Evolutionary conservation across 37 sponge, comb jelly and placozoan genomes (phyloP).

Genomic region (Bolinopsis microptera): DNA sequence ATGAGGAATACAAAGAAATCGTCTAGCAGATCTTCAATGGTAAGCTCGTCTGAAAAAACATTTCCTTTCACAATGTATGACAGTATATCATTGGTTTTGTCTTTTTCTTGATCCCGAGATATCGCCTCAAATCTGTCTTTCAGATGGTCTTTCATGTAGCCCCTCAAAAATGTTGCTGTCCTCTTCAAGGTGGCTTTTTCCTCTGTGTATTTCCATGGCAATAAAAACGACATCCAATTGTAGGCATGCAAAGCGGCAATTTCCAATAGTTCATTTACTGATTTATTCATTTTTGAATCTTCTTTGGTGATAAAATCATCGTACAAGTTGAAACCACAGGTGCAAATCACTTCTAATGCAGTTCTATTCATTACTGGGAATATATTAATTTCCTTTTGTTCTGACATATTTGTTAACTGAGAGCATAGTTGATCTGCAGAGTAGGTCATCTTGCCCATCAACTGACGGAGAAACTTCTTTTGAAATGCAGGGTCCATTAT

Average conservation of each 20-base stretch:
- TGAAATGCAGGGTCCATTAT: constrained; percentile 32
- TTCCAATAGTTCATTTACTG: background rate
- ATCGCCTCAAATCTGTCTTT: background rate
- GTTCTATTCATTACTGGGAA: background rate
- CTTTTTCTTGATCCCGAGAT: background rate
- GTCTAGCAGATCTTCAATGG: background rate
- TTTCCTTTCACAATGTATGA: background rate
- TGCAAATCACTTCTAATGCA: background rate
- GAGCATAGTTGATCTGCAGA: background rate
- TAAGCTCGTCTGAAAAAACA: background rate
- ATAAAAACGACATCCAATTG: background rate
- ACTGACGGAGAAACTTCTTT: background rate
- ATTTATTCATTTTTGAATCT: background rate
- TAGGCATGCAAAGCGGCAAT: background rate
- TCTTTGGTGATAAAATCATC: background rate
- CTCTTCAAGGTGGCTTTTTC: background rate
- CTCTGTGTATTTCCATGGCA: background rate
- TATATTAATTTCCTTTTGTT: background rate
- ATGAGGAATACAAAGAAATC: background rate
- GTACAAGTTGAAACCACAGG: background rate
- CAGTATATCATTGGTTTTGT: background rate
- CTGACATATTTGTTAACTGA: background rate
- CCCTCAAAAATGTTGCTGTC: background rate
- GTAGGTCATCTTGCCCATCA: background rate
- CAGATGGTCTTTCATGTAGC: background rate